phyloP scores from a whole-genome alignment of 2,888 invertebrate species.

The Synergus gifuensis region DNA sequence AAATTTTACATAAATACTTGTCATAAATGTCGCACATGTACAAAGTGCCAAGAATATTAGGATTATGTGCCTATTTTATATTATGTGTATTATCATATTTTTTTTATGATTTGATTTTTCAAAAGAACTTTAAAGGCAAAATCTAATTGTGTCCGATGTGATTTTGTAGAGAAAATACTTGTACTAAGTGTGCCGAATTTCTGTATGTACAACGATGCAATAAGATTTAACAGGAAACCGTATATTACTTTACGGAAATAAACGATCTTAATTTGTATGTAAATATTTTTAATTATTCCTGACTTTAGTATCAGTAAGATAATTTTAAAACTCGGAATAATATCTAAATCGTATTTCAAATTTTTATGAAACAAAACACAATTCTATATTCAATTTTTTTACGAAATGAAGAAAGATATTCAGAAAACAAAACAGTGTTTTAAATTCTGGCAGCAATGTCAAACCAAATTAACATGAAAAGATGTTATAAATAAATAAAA shows the following conservation, averaged over 20 bases:
- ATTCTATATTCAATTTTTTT: conserved; percentile 6
- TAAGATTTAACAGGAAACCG: not conserved
- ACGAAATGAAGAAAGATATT: not conserved
- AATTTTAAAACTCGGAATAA: too few species aligned
- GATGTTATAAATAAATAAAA: too few species aligned
- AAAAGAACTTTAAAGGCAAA: not conserved
- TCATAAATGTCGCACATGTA: too few species aligned
- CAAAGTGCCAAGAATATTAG: not conserved
- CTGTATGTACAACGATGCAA: not conserved
- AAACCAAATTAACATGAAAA: not conserved
- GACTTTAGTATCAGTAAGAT: too few species aligned
- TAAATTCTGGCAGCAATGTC: not conserved
- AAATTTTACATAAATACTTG: too few species aligned
- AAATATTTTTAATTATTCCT: not conserved
- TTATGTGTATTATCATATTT: not conserved
- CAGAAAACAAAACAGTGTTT: not conserved
- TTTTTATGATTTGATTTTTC: not conserved
- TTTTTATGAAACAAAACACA: too few species aligned
- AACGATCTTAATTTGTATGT: not conserved
- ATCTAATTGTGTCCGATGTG: not conserved
- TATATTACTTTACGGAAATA: not conserved
- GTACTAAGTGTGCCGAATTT: not conserved
- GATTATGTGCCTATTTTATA: not conserved
- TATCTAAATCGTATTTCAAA: too few species aligned
- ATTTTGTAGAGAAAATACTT: not conserved